Base-by-base conservation (phyloP, 2,888 invertebrate species). In the Nomada fabriciana region DNA sequence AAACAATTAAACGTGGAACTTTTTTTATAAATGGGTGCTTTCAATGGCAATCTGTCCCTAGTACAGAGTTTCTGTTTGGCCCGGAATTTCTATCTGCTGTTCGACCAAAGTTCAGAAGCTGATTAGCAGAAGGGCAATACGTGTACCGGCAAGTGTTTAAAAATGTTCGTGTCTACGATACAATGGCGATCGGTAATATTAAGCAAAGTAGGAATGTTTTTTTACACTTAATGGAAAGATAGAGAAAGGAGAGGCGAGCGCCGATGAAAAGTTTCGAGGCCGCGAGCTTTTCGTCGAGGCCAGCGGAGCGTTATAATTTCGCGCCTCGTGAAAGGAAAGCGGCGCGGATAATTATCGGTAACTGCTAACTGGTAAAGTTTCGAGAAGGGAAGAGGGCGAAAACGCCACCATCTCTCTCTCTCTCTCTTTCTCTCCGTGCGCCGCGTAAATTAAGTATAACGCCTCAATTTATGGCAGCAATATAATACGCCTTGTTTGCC, bases 321-420 rank as follows among this genome's bases (percentile, higher is more conserved):
- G 84, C 80, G 82, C 80, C 69, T 15, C 76, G 80, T 76, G 85
- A 83, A 86, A 86, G 86, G 83, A 88, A 84, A 84, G 53, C 74
- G 84, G 83, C 75, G 67, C 76, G 91, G 83, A 89, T 90, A 89
- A 90, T 91, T 91, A 91, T 90, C 89, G 91, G 88, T 88, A 90
- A 90, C 89, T 91, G 86, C 89, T 90, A 91, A 91, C 89, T 89
- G 89, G 88, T 85, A 88, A 91, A 91, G 90, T 90, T 91, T 85
- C 81, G 65, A 80, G 82, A 73, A 76, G 63, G 76, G 73, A 64
- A 68, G 47, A 47, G 47, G 76, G 81, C 69, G 80, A 82, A 55
- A 43, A 42, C 47, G 42, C 43, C 50, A 57, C 59, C 53, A 47
- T 36, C 1, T 5, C 25, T 15, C 11, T 5, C 25, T 9, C 23